These are phyloP conservation scores for Pseudopodoces humilis DNA, from an alignment of 2,113 vertebrate species.

Conservation along the genomic window DNA sequence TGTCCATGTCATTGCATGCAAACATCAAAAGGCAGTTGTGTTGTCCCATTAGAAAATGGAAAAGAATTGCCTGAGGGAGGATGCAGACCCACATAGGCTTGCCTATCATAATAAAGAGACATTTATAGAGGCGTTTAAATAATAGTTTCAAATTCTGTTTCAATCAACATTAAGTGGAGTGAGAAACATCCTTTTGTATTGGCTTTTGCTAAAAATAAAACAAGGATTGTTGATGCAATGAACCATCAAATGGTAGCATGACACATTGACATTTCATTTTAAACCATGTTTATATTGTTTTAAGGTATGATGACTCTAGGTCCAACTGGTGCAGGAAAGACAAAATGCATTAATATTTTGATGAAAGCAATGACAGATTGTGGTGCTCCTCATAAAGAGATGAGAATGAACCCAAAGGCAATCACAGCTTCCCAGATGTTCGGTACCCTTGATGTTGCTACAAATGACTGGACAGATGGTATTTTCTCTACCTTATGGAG, in stretches of 20 bases:
- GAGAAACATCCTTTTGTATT: background rate
- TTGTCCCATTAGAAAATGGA: slow-evolving; percentile 9
- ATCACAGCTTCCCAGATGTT: slow-evolving; percentile 89
- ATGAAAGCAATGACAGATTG: slow-evolving; percentile 86
- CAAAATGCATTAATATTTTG: slow-evolving; percentile 81
- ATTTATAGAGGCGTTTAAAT: slow-evolving; percentile 14
- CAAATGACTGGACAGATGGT: slow-evolving; percentile 90
- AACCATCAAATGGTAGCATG: background rate
- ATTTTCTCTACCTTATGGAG: slow-evolving; percentile 87
- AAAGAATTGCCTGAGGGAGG: slow-evolving; percentile 22
- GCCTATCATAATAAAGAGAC: background rate
- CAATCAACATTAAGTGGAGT: background rate
- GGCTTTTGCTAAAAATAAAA: slow-evolving; percentile 18
- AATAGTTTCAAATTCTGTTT: slow-evolving; percentile 23
- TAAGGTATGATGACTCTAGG: slow-evolving; percentile 85
- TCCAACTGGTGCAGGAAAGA: slow-evolving; percentile 84
- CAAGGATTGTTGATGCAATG: background rate
- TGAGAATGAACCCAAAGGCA: slow-evolving; percentile 90
- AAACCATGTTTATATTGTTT: slow-evolving; percentile 24
- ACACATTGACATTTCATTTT: slow-evolving; percentile 22
- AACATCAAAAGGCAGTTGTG: slow-evolving; percentile 15
- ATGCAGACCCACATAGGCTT: background rate
- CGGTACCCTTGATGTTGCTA: slow-evolving; percentile 83
- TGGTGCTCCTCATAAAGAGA: slow-evolving; percentile 81
- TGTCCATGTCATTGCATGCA: background rate